Conservation (phyloP, 2,113 vertebrate genomes). For the Scytalopus superciliaris region DNA sequence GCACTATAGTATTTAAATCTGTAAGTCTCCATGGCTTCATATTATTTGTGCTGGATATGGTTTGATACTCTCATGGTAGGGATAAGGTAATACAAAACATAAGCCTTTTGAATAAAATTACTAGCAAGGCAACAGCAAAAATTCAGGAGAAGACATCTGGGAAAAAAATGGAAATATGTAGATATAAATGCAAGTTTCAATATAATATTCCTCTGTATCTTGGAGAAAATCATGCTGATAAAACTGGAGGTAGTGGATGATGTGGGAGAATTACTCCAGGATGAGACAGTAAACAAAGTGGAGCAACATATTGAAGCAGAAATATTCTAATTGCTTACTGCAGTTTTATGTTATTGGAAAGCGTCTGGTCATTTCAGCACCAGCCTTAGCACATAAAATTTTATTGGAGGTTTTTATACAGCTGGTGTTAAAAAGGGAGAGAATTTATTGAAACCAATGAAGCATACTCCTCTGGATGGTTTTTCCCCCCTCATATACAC, state of each 20-base stretch:
- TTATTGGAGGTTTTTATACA: conserved; percentile 55
- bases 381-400: conserved; percentile 54
- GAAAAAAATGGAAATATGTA: neutral
- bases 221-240: neutral
- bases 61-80: neutral
- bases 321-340: conserved; percentile 50
- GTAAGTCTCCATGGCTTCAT: neutral
- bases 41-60: neutral
- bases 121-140: neutral
- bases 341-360: conserved; percentile 37
- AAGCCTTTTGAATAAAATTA: neutral
- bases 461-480: neutral
- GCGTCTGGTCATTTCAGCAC: conserved; percentile 51
- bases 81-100: neutral
- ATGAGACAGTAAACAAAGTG: conserved; percentile 24
- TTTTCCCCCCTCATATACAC: neutral
- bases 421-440: conserved; percentile 38
- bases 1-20: neutral
- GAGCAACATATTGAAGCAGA: conserved; percentile 32
- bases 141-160: neutral
- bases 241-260: neutral
- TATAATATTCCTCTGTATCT: neutral
- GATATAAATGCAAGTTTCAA: neutral
- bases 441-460: conserved; percentile 55
- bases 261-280: neutral